Base-by-base conservation (phyloP, 2,888 invertebrate genomes). In the Bembecia ichneumoniformis region DNA sequence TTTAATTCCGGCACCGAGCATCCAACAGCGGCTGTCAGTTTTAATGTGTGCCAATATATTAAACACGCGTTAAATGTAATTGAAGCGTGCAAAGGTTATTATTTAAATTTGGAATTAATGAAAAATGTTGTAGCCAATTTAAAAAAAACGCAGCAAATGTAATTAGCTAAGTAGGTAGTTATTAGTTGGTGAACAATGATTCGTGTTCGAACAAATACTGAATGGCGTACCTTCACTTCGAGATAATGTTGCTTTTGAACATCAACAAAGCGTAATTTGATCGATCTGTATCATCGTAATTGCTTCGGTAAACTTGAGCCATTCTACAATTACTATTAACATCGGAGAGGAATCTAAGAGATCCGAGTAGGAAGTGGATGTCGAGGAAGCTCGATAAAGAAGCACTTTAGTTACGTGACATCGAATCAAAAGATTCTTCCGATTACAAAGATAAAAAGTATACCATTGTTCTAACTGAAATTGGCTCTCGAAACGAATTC, bases 281-380 rank as follows among this genome's bases (percentile, higher is more conserved):
- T 68, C 64, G 75, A 77, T 79, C 66, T 56, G 65, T 77, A 80
- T 76, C 78, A 66, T 71, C 67, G 73, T 77, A 76, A 82, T 81
- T 76, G 76, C 62, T 56, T 68, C 60, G 50, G 64, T 75, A 76
- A 76, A 74, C 74, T 72, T 64, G 64, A 62, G 59, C 59, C 59
- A 55, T 60, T 57, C 60, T 62, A 65, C 66, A 62, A 59, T 63
- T 65, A 66, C 60, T 61, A 66, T 66, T 62, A 57, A 56, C 51
- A 52, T 50, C 52, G 49, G 49, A 47, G 40, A 47, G 51, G 46
- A 53, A 53, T 53, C 49, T 36, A 28, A 47, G 51, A 63, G 55
- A 58, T 64, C 58, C 57, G 58, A 61, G 49, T 53, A 67, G 70
- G 70, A 73, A 73, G 66, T 65, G 47, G 62, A 10, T 54, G 51